phyloP scores from a whole-genome alignment of 1,140 invertebrate species.

The Drosophila simulans region DNA sequence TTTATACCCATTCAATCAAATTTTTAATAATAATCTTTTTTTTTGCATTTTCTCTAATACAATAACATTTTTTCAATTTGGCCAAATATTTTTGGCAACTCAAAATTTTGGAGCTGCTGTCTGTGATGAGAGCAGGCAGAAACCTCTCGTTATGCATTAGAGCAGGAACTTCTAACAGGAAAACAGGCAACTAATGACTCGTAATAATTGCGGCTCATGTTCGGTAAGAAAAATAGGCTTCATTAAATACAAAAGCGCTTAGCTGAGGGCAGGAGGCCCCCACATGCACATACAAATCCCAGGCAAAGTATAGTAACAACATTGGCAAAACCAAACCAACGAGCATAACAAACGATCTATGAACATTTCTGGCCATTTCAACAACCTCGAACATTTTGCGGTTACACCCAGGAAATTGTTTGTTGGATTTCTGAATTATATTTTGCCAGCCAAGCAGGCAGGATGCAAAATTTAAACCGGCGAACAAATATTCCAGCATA shows the following conservation, averaged over 20 bases:
- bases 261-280: conserved; percentile 48
- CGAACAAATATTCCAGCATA: conserved; percentile 36
- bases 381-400: conserved; percentile 53
- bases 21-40: not conserved
- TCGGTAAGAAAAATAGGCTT: conserved; percentile 73
- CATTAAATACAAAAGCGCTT: conserved; percentile 77
- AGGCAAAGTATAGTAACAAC: conserved; percentile 14
- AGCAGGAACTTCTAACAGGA: conserved; percentile 20
- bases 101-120: not conserved
- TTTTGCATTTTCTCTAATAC: not conserved
- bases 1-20: too few species aligned
- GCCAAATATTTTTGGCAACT: too few species aligned
- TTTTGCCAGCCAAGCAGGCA: conserved; percentile 14
- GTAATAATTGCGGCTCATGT: conserved; percentile 74
- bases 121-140: not conserved
- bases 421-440: conserved; percentile 58
- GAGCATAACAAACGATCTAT: conserved; percentile 59
- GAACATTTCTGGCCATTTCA: conserved; percentile 33
- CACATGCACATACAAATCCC: conserved; percentile 12
- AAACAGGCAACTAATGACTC: conserved; percentile 67
- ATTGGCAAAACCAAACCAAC: conserved; percentile 45
- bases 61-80: too few species aligned
- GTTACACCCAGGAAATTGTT: conserved; percentile 51
- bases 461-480: conserved; percentile 34
- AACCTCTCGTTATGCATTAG: conserved; percentile 13